Base-by-base conservation (phyloP, 2,888 invertebrate genomes). In the Neuroscelio doddi region DNA sequence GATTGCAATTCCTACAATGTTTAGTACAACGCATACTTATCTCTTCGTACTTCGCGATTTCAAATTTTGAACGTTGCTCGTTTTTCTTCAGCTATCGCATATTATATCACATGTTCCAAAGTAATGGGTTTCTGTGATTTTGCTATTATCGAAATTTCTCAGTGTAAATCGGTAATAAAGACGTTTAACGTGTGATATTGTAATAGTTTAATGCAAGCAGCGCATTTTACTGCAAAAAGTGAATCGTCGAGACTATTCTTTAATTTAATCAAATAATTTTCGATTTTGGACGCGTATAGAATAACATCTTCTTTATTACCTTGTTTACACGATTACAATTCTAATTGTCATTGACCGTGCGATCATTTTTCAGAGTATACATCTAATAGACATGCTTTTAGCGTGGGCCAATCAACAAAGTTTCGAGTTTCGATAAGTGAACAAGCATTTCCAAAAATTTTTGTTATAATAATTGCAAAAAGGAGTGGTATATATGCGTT, bases 141-240 rank as follows among this genome's bases (percentile, higher is more conserved):
- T 16, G 79, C 65, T 44, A 79, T 63, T 46, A 78, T 67, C 5
- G 72, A 63, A 9, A 80, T 49, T 42, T 79, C 73, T 56, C 68
- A 72, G 36, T 67, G 56, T 56, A 79, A 65, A 14, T 76, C 77
- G 46, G 68, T 73, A 2, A 78, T 65, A 58, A 79, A 80, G 46
- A 75, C 74, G 36, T 73, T 75, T 38, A 75, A 47, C 4, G 77
- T 75, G 71, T 79, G 75, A 17, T 59, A 69, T 69, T 75, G 74
- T 49, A 74, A 63, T 44, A 78, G 47, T 44, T 75, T 66, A 71
- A 50, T 9, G n/a, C 39, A 50, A 3, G 49, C 74, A 29, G 63
- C 38, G 10, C 66, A 32, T 29, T 66, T 68, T 41, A 68, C 62
- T 16, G 39, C 10, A 10, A 57, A 24, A 21, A 72, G 39, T 10